Conservation (phyloP, 2,888 invertebrate genomes). For the Lithophane ornitopus region DNA sequence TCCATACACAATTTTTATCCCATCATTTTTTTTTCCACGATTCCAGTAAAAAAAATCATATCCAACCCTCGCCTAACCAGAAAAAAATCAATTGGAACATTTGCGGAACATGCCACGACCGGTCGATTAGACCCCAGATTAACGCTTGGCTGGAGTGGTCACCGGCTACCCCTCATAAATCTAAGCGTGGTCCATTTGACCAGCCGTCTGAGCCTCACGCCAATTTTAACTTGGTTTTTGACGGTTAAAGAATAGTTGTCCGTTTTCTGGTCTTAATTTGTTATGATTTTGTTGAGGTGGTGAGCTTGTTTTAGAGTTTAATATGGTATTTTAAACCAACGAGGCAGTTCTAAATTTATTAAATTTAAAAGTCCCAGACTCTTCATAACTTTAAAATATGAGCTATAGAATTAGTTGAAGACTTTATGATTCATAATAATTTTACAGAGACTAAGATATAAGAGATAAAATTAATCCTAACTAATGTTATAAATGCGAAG, state of each 20-base stretch:
- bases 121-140: slow-evolving; percentile 68
- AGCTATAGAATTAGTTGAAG: not conserved
- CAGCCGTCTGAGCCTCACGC: slow-evolving; percentile 46
- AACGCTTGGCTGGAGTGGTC: slow-evolving; percentile 70
- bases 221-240: slow-evolving; percentile 63
- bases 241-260: slow-evolving; percentile 48
- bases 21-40: not conserved
- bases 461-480: not conserved
- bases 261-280: slow-evolving; percentile 20
- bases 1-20: not conserved
- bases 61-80: slow-evolving; percentile 14
- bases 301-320: not conserved
- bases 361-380: no score
- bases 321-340: not conserved
- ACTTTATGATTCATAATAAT: not conserved
- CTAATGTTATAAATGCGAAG: no score
- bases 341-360: not conserved
- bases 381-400: not conserved
- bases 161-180: slow-evolving; percentile 71
- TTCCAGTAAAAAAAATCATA: slow-evolving; percentile 15
- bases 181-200: slow-evolving; percentile 72
- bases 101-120: slow-evolving; percentile 48
- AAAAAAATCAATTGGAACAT: slow-evolving; percentile 61
- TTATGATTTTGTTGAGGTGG: not conserved
- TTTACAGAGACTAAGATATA: not conserved